Percentiles rank a stretch among this genome's conserved stretches.
Evolutionary conservation across 2,797 vertebrate genomes (phyloP).

Genomic region (Anniella stebbinsi): DNA sequence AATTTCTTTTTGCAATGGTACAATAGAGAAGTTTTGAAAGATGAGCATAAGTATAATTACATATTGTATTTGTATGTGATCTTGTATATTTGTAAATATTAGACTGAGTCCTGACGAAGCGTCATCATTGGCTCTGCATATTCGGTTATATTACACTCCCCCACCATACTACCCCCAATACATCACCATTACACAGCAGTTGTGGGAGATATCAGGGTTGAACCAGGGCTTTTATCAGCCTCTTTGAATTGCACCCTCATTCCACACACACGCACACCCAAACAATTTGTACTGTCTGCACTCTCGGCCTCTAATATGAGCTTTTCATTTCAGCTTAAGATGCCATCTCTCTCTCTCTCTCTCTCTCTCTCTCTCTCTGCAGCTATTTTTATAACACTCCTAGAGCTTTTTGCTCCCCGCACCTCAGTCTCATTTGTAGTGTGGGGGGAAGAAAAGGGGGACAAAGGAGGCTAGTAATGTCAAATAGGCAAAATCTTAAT

Average conservation of each 20-base stretch:
- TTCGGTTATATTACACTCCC: background rate
- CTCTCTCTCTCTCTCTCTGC: background rate
- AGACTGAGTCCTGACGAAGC: background rate
- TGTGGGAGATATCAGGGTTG: no score
- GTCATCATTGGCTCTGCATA: background rate
- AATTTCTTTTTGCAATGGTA: background rate
- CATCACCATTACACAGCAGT: no score
- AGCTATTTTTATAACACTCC: constrained; percentile 9
- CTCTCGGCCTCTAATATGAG: background rate
- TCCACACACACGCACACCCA: no score
- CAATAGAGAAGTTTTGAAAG: background rate
- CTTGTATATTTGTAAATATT: background rate
- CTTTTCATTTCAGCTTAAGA: constrained; percentile 8
- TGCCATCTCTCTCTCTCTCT: background rate
- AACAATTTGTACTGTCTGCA: no score
- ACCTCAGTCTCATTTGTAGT: constrained; percentile 9
- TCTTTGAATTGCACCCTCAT: no score
- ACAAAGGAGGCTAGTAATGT: background rate
- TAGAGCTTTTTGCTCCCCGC: background rate
- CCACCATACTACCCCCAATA: no score
- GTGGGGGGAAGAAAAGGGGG: background rate
- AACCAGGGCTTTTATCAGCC: no score
- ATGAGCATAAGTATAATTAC: background rate
- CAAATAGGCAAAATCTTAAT: background rate
- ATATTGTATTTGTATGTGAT: background rate